Evolutionary conservation across 2,888 invertebrate species (phyloP).

Genomic region (Neria commutata): DNA sequence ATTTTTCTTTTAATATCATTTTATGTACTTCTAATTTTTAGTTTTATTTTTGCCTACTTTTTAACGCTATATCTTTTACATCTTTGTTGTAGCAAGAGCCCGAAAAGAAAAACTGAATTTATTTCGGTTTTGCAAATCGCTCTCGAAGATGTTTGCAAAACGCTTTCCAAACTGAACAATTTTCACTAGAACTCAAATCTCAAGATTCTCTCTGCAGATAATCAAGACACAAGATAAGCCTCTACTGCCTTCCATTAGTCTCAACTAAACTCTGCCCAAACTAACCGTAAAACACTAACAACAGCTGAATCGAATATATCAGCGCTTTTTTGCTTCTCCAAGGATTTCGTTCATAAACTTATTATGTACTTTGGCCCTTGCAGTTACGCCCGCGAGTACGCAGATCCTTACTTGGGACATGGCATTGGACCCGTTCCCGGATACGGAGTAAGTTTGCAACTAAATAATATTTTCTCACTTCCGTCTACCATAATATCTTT

Average conservation of each 20-base stretch:
- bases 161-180: conserved; percentile 46
- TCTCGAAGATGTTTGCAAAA: conserved; percentile 47
- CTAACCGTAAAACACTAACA: conserved; percentile 1
- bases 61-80: conserved; percentile 34
- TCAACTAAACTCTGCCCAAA: too few species aligned
- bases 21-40: conserved; percentile 17
- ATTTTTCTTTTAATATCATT: conserved; percentile 24
- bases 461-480: neutral
- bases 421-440: conserved; percentile 96
- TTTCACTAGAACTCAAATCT: conserved; percentile 36
- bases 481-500: conserved; percentile 17
- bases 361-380: conserved; percentile 29
- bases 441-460: conserved; percentile 80
- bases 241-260: too few species aligned
- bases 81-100: conserved; percentile 32
- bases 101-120: conserved; percentile 42
- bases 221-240: conserved; percentile 5
- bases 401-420: conserved; percentile 93
- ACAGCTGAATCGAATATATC: neutral
- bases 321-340: too few species aligned
- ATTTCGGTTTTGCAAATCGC: conserved; percentile 37
- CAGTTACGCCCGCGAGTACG: conserved; percentile 88
- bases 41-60: conserved; percentile 24
- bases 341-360: too few species aligned
- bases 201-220: neutral